These are phyloP conservation scores for Drosophila testacea DNA, from an alignment of 2,888 invertebrate genomes.

Conservation along the genomic window DNA sequence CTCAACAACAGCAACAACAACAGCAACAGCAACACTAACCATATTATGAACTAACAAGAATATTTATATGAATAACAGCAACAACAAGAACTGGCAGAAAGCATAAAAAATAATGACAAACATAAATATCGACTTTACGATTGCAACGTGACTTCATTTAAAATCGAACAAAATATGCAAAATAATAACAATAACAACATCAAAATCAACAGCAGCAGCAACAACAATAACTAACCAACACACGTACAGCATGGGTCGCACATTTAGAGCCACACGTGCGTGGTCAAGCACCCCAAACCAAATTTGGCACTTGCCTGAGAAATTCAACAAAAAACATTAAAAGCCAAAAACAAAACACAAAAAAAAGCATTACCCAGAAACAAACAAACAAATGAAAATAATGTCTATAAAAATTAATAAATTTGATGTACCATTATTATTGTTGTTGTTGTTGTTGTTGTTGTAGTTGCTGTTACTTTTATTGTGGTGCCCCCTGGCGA, in stretches of 20 bases:
- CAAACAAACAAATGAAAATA: conserved; percentile 53
- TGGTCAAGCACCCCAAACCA: conserved; percentile 78
- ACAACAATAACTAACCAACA: conserved; percentile 24
- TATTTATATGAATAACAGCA: conserved; percentile 41
- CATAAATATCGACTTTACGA: conserved; percentile 70
- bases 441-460: conserved; percentile 35
- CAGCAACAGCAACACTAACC: conserved; percentile 4
- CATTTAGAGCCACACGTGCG: conserved; percentile 73
- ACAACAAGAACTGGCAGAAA: conserved; percentile 50
- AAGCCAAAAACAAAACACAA: conserved; percentile 16
- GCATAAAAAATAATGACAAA: conserved; percentile 70
- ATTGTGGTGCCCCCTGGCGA: conserved; percentile 44
- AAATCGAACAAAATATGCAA: conserved; percentile 81
- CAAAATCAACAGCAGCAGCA: conserved; percentile 23
- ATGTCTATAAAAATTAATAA: conserved; percentile 75
- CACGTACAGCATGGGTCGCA: conserved; percentile 61
- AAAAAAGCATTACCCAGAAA: conserved; percentile 4
- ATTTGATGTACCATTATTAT: conserved; percentile 72
- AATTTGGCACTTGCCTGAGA: conserved; percentile 74
- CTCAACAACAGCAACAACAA: conserved; percentile 14
- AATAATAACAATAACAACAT: conserved; percentile 62
- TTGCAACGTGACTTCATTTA: conserved; percentile 82
- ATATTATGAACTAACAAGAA: conserved; percentile 26
- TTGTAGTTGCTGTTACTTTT: conserved; percentile 53
- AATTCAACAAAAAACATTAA: conserved; percentile 29